Conservation (phyloP, 2,113 vertebrate genomes). For the Pachypanchax playfairii region DNA sequence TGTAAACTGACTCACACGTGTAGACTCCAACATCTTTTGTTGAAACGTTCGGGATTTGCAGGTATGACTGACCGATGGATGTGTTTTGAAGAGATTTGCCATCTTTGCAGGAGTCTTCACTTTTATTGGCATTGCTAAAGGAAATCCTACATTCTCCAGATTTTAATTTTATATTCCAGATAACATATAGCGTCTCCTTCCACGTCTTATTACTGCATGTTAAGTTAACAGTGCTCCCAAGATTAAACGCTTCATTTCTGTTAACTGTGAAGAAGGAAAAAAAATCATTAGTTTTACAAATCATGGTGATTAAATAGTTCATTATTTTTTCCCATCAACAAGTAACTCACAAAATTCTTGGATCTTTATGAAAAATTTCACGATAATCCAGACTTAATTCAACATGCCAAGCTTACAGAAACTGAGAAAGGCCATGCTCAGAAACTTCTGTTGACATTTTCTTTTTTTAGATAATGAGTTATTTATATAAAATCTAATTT, state of each 20-base stretch:
- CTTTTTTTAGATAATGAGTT: too few species aligned
- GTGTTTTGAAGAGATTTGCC: slow-evolving; percentile 52
- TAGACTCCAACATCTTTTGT: slow-evolving; percentile 66
- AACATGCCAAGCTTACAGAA: too few species aligned
- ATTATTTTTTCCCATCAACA: too few species aligned
- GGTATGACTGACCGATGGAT: slow-evolving; percentile 26
- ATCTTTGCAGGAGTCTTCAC: slow-evolving; percentile 41
- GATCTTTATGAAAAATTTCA: too few species aligned
- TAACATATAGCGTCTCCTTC: slow-evolving; percentile 54
- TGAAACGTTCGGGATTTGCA: slow-evolving; percentile 72
- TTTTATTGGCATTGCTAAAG: fast-evolving
- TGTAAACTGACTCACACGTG: slow-evolving; percentile 53
- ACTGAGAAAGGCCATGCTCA: too few species aligned
- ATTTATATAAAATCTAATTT: too few species aligned
- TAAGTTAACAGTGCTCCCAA: slow-evolving; percentile 48
- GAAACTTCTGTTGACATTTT: too few species aligned
- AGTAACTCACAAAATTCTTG: too few species aligned
- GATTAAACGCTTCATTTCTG: slow-evolving; percentile 21
- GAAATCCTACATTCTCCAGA: slow-evolving; percentile 24
- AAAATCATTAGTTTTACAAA: background rate
- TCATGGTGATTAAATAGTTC: background rate
- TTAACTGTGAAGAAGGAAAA: slow-evolving; percentile 43
- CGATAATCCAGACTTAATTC: too few species aligned
- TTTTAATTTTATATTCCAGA: slow-evolving; percentile 58
- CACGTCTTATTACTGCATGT: slow-evolving; percentile 56